phyloP scores from a whole-genome alignment of 2,888 invertebrate species.

The Spialia ferax region DNA sequence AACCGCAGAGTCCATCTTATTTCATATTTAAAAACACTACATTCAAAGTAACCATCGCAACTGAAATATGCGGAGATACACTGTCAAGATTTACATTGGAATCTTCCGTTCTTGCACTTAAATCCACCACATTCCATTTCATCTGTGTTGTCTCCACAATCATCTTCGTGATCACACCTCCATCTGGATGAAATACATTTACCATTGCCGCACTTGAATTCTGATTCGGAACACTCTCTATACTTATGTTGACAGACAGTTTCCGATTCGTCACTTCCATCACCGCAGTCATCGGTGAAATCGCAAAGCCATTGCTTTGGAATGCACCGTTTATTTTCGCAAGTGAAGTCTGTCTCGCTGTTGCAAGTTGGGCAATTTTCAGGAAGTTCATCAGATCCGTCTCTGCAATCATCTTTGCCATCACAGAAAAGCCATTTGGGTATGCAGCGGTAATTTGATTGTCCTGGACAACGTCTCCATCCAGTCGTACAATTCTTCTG shows the following conservation, averaged over 20 bases:
- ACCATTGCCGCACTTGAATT: slow-evolving; percentile 95
- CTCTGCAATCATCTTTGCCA: slow-evolving; percentile 98
- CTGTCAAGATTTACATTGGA: slow-evolving; percentile 97
- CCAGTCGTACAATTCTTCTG: slow-evolving; percentile 97
- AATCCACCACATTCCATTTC: slow-evolving; percentile 94
- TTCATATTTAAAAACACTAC: slow-evolving; percentile 96
- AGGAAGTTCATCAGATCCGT: slow-evolving; percentile 96
- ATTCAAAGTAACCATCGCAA: slow-evolving; percentile 96
- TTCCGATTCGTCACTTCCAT: slow-evolving; percentile 96
- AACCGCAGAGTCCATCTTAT: slow-evolving; percentile 95
- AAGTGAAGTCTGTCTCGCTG: slow-evolving; percentile 95
- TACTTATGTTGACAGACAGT: slow-evolving; percentile 93
- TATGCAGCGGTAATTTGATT: slow-evolving; percentile 97
- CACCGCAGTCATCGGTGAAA: slow-evolving; percentile 98
- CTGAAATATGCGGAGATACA: slow-evolving; percentile 96
- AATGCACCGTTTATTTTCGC: slow-evolving; percentile 95
- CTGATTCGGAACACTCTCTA: slow-evolving; percentile 97
- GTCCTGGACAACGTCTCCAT: slow-evolving; percentile 98
- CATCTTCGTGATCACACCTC: slow-evolving; percentile 98
- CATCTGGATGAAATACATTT: slow-evolving; percentile 97
- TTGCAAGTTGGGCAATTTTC: slow-evolving; percentile 97
- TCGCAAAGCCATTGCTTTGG: slow-evolving; percentile 98
- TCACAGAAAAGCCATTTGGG: slow-evolving; percentile 99
- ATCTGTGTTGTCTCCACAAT: slow-evolving; percentile 98
- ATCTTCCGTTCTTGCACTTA: slow-evolving; percentile 95